Base-by-base conservation (phyloP, 1,140 invertebrate species). In the Prorops nasuta region DNA sequence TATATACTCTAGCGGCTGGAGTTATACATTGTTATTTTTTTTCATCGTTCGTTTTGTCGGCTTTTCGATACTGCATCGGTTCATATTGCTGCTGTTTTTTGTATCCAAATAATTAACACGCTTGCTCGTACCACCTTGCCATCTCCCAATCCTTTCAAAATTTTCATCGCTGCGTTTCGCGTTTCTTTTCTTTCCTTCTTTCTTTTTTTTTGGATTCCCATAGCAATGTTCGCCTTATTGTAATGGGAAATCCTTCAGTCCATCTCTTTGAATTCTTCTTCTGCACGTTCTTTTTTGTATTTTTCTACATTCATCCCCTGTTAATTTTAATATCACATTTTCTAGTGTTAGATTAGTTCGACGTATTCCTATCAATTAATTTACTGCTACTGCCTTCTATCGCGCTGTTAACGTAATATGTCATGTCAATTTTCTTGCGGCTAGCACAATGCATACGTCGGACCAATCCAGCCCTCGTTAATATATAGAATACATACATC, bases 271-370 rank as follows among this genome's bases (percentile, higher is more conserved):
- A 28, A 28, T 28, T 28, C 24, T 38, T 15, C 42, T 36, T 43
- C n/a, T 37, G 16, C 49, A 38, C 47, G 37, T 41, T 31, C 34
- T 47, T 28, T 39, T 28, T 31, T 16, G n/a, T 7, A 14, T 36
- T 48, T 48, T 20, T 35, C 28, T 19, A n/a, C n/a, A n/a, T 56
- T 48, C 34, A 18, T 47, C 51, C 47, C 50, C 21, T 59, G 48
- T 59, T 65, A 66, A 65, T 55, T 62, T 61, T 67, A 69, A 56
- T 69, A 67, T 69, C 63, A 69, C 63, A 65, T 64, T 58, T 54
- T 62, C 50, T 56, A 56, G 56, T 50, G 60, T 53, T 58, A 63
- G 41, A 64, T 55, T 60, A 54, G 53, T 50, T 58, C 60, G 55
- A 59, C 53, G 44, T 59, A 60, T 45, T 39, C 32, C 24, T n/a